Percentiles rank a stretch among this genome's conserved stretches.
These are phyloP conservation scores for Capra hircus DNA, from an alignment of 2,113 vertebrate species.

Conservation along the genomic window DNA sequence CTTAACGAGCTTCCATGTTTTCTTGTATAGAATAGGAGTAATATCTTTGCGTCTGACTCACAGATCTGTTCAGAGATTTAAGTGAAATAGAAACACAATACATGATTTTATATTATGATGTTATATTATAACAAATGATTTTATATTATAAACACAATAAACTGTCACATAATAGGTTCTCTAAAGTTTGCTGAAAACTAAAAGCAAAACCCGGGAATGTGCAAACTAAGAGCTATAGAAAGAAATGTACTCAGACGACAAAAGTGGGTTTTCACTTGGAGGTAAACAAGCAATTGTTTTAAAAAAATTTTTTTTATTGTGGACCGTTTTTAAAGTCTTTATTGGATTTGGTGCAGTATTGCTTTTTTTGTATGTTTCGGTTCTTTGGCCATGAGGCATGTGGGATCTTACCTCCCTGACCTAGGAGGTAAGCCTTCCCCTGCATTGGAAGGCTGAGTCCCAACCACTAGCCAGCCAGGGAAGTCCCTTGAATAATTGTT, in stretches of 20 bases:
- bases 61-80: not conserved
- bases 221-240: not conserved
- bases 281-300: rapidly evolving
- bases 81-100: not conserved
- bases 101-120: not conserved
- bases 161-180: not conserved
- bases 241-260: rapidly evolving
- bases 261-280: not conserved
- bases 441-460: not conserved
- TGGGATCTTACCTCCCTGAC: not conserved
- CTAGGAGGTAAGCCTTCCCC: not conserved
- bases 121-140: not conserved
- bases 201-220: not conserved
- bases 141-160: not conserved
- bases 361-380: not conserved
- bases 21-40: not conserved
- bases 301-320: not conserved
- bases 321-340: not conserved
- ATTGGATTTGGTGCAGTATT: not conserved
- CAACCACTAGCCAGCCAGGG: not conserved
- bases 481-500: not conserved
- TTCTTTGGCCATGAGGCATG: not conserved
- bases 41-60: not conserved
- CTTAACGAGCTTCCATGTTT: not conserved
- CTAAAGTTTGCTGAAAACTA: not conserved